These are phyloP conservation scores for Eilema sororculum DNA, from an alignment of 2,888 invertebrate species.

Conservation along the genomic window DNA sequence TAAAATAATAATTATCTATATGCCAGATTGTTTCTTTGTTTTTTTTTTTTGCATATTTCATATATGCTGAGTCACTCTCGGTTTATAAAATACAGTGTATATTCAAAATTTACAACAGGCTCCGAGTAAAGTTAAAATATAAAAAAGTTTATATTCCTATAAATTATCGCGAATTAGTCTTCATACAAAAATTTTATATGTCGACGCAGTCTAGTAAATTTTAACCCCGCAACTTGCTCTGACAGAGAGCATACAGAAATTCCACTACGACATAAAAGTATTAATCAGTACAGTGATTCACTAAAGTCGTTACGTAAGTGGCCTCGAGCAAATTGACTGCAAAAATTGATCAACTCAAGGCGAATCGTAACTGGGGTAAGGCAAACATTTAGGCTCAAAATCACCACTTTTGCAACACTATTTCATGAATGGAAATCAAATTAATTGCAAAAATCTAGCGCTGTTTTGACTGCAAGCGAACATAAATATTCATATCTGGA, in stretches of 20 bases:
- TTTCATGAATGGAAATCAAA: constrained; percentile 28
- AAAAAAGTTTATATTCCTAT: neutral
- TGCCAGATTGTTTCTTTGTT: too few relatives aligned
- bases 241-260: constrained; percentile 30
- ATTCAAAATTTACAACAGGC: neutral
- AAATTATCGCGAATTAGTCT: neutral
- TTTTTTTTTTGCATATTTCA: too few relatives aligned
- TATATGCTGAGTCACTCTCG: too few relatives aligned
- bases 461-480: constrained; percentile 36
- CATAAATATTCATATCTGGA: neutral
- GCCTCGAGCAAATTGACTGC: neutral
- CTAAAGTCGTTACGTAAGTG: neutral
- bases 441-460: constrained; percentile 25
- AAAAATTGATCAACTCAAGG: constrained; percentile 16
- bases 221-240: constrained; percentile 24
- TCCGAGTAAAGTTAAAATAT: neutral
- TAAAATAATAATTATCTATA: too few relatives aligned
- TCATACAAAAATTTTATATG: neutral
- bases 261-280: constrained; percentile 36
- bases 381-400: constrained; percentile 6
- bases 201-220: constrained; percentile 20
- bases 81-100: neutral
- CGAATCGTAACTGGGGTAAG: constrained; percentile 13
- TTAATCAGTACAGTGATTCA: constrained; percentile 10
- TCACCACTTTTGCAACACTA: constrained; percentile 26